phyloP scores from a whole-genome alignment of 2,113 vertebrate species.

The Python bivittatus region DNA sequence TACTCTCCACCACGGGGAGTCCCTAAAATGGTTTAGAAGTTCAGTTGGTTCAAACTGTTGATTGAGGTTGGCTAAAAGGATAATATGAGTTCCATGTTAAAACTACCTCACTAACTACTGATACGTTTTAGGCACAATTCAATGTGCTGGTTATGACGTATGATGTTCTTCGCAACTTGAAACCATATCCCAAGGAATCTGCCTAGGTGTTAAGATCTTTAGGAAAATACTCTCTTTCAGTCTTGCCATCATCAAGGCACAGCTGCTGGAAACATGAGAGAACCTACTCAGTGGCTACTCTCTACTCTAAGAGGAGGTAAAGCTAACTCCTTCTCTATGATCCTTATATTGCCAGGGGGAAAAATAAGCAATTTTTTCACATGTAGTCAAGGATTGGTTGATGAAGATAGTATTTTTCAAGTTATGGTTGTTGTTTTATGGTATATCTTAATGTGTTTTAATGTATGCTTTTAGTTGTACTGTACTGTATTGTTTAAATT shows the following conservation, averaged over 20 bases:
- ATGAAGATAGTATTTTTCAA: not conserved
- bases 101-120: not conserved
- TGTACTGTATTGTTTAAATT: not conserved
- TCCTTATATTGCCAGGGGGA: not conserved
- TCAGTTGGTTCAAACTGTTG: not conserved
- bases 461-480: not conserved
- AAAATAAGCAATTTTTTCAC: not conserved
- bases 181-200: not conserved
- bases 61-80: not conserved
- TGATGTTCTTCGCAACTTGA: not conserved
- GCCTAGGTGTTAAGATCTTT: not conserved
- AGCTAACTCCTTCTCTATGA: not conserved
- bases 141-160: not conserved
- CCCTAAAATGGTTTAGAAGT: not conserved
- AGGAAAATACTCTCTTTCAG: not conserved
- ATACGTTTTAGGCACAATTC: not conserved
- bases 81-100: not conserved
- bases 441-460: not conserved
- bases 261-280: not conserved
- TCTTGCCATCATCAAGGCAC: not conserved
- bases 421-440: not conserved
- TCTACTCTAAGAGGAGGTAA: not conserved
- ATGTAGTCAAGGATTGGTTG: not conserved
- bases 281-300: not conserved
- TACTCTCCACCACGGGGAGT: not conserved